These are phyloP conservation scores for Laspeyria flexula DNA, from an alignment of 2,888 invertebrate species.

Conservation along the genomic window DNA sequence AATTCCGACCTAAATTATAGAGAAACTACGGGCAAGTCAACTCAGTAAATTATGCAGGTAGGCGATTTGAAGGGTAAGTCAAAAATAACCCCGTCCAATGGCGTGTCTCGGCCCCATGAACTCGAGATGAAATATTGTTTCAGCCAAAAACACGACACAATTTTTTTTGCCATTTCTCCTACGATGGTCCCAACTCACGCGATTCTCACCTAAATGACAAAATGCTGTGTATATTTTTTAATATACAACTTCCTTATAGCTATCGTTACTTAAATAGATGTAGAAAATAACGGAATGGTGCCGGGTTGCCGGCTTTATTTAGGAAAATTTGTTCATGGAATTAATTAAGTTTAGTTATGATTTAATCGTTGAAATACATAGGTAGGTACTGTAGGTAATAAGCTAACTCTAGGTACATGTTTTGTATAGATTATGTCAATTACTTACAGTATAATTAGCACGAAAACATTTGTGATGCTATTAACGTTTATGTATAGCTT, in stretches of 20 bases:
- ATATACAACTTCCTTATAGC: slow-evolving; percentile 38
- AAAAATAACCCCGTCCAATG: slow-evolving; percentile 58
- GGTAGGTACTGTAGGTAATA: no score
- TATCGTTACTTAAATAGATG: slow-evolving; percentile 19
- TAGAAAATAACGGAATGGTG: slow-evolving; percentile 4
- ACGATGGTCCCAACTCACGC: slow-evolving; percentile 55
- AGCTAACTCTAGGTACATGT: no score
- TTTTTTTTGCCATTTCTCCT: slow-evolving; percentile 48
- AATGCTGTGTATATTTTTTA: slow-evolving; percentile 24
- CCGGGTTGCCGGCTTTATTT: background rate
- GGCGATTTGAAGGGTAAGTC: slow-evolving; percentile 56
- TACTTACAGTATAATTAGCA: no score
- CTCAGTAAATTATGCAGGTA: slow-evolving; percentile 56
- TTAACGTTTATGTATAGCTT: no score
- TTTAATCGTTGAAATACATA: background rate
- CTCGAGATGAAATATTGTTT: slow-evolving; percentile 73
- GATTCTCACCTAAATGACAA: slow-evolving; percentile 52
- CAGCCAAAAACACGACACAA: slow-evolving; percentile 62
- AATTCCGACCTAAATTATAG: slow-evolving; percentile 4
- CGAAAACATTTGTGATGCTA: no score
- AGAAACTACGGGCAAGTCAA: slow-evolving; percentile 17
- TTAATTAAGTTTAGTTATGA: slow-evolving; percentile 4
- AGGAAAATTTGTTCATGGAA: background rate
- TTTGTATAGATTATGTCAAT: no score
- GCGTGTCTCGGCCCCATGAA: slow-evolving; percentile 60